Evolutionary conservation across 2,797 vertebrate species (phyloP), one percentile per base, ranked within the genome.

Genomic region (Parauchenoglanis punctatus): DNA sequence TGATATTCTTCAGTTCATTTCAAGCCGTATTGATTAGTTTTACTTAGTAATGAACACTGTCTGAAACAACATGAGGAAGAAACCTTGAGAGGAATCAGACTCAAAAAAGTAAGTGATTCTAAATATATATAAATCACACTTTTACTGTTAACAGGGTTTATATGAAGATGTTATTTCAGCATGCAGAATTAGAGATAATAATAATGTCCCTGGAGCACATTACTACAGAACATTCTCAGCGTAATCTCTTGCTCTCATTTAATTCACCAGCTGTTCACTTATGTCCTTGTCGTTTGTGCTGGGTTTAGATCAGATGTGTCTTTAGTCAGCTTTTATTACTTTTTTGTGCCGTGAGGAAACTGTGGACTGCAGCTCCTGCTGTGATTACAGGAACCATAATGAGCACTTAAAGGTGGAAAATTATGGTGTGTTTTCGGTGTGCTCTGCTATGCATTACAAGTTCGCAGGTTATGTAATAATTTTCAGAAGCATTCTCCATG

Each of bases 191-290:
- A 56, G 75, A 88, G 52, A 87, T 75, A 86, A 83, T 58, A 35
- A 78, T 56, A 10, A 31, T 78, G 20, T 49, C 1, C 77, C 77
- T 46, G 59, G 83, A 83, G 86, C 75, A 81, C 83, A 78, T 83
- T 88, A 81, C 56, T 87, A 80, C 78, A 44, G 49, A 46, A 52
- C 44, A 68, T 68, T 87, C 75, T 75, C 58, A 80, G 75, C 46
- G 58, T 87, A 89, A 89, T 87, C 80, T 83, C 87, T 83, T 63
- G 59, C 89, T 84, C 81, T 87, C 75, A 70, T 87, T 81, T 84
- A 83, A 87, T 87, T 85, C 84, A 86, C 84, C 88, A 91, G 76
- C 85, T 89, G 90, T 89, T 89, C 81, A 84, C 72, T 88, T 86
- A 86, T 81, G 75, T 86, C 68, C 59, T 63, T 81, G 75, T 77